Evolutionary conservation across 2,113 vertebrate species (phyloP).

Genomic region (Mirza zaza): DNA sequence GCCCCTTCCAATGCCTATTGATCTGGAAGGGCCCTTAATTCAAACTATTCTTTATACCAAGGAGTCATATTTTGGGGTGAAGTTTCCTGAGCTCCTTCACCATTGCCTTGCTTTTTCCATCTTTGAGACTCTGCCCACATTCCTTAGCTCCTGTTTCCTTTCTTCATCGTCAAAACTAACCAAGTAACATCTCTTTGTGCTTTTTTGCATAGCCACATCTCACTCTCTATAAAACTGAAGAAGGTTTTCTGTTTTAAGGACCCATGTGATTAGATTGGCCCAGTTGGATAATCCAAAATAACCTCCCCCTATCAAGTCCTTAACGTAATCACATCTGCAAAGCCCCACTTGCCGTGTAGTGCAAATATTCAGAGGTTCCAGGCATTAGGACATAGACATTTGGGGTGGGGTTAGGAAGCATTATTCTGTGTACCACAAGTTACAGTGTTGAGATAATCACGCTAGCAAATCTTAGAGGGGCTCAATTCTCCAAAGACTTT

Average conservation of each 20-base stretch:
- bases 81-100: too few species aligned
- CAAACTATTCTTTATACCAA: too few species aligned
- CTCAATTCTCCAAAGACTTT: not conserved
- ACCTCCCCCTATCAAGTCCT: not conserved
- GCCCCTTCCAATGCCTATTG: too few species aligned
- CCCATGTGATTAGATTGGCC: not conserved
- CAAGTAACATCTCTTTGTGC: not conserved
- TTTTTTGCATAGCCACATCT: not conserved
- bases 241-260: not conserved
- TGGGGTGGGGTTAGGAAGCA: not conserved
- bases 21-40: too few species aligned
- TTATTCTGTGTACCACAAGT: not conserved
- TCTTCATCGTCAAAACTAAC: not conserved
- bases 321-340: not conserved
- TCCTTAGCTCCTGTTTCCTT: not conserved
- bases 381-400: not conserved
- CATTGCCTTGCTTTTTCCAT: not conserved
- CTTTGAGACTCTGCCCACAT: not conserved
- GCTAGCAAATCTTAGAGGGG: not conserved
- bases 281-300: not conserved
- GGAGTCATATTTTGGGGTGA: too few species aligned
- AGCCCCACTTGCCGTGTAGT: not conserved
- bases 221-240: not conserved
- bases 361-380: not conserved
- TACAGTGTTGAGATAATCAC: not conserved